Base-by-base conservation (phyloP, 2,797 vertebrate genomes). In the Phalloptychus januarius region DNA sequence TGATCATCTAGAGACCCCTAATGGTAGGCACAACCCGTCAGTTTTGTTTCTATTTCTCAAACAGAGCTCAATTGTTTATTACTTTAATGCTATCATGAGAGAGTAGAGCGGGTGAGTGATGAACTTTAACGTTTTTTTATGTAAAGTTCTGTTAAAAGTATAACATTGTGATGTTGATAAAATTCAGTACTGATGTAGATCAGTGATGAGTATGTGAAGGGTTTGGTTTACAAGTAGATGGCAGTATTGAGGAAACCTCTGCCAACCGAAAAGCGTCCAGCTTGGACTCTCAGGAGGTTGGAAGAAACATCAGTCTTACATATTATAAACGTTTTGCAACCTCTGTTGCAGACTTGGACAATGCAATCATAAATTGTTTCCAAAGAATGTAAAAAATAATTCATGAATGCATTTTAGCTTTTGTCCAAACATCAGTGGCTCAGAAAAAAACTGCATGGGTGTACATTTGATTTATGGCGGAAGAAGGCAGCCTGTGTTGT, bases 11-110 rank as follows among this genome's bases (percentile, higher is more conserved):
- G 38, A 74, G 76, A 74, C 50, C 61, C 36, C 74, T 84, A 79
- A 77, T 83, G 61, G 33, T 80, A 79, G 67, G 28, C 77, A 76
- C 48, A 61, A 83, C 74, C 76, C 69, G 18, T 56, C 18, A 72
- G 46, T 70, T 70, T 44, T n/a, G 31, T 50, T 76, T 54, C 33
- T 72, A 13, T 36, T 52, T 73, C 33, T 52, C 36, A n/a, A 54
- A 38, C 40, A 45, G 6, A 45, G 13, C 42, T 45, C n/a, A 6
- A 28, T 52, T 73, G 48, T 73, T 67, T 67, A 23, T 67, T 65
- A 38, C 20, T 38, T 67, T 73, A 54, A 54, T 54, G 33, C 48
- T 36, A 52, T n/a, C 23, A 40, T 54, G 42, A 54, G 42, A 54
- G 71, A 54, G 23, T 54, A 11, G 36, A 38, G 10, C 2, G 13